Evolutionary conservation across 2,888 invertebrate genomes (phyloP).

Genomic region (Eugnorisma glareosa): DNA sequence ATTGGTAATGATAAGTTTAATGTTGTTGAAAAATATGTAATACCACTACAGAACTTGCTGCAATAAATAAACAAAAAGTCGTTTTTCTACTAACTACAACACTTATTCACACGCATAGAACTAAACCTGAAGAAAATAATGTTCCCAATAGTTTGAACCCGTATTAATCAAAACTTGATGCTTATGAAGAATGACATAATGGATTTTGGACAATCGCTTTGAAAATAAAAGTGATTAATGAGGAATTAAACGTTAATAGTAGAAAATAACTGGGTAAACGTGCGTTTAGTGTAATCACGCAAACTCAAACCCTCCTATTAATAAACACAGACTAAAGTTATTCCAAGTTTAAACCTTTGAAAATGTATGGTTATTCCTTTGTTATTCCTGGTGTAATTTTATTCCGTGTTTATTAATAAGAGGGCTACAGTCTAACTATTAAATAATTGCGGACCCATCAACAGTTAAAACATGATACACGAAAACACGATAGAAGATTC

Average conservation of each 20-base stretch:
- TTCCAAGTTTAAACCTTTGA: too few relatives aligned
- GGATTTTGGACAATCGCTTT: constrained; percentile 6
- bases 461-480: not conserved
- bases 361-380: too few relatives aligned
- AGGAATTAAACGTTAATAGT: constrained; percentile 51
- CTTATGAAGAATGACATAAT: constrained; percentile 42
- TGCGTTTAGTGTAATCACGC: constrained; percentile 53
- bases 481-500: not conserved
- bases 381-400: too few relatives aligned
- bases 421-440: constrained; percentile 44
- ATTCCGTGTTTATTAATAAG: too few relatives aligned
- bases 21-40: not conserved
- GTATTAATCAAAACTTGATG: constrained; percentile 31
- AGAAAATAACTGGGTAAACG: constrained; percentile 51
- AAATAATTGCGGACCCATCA: constrained; percentile 40
- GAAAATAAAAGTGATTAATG: constrained; percentile 56
- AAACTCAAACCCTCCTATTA: too few relatives aligned
- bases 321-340: too few relatives aligned
- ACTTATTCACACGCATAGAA: not conserved
- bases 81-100: not conserved
- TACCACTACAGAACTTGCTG: not conserved
- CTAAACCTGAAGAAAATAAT: not conserved
- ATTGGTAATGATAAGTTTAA: not conserved
- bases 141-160: constrained; percentile 11
- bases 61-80: not conserved